These are phyloP conservation scores for Strongylocentrotus purpuratus DNA, from an alignment of 35 echinoderm and acorn worm genomes.

Conservation along the genomic window DNA sequence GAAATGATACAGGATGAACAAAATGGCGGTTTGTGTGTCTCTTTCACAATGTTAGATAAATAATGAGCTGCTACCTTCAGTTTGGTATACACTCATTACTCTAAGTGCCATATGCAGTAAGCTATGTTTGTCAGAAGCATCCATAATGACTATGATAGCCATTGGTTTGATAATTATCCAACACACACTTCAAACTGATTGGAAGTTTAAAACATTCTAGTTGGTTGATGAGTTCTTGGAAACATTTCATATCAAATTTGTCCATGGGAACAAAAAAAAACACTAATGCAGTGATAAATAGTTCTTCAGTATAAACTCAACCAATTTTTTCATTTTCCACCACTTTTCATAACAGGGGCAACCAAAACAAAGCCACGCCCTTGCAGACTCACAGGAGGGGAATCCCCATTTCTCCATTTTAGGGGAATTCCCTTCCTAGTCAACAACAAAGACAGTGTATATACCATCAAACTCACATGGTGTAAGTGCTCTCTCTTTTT, in stretches of 20 bases:
- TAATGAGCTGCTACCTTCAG: neutral
- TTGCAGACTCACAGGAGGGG: neutral
- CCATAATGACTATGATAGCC: too few species aligned
- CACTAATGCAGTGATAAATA: neutral
- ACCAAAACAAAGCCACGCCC: neutral
- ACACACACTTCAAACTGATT: neutral
- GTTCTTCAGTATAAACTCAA: neutral
- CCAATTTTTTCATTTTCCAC: neutral
- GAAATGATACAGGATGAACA: neutral
- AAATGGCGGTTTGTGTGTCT: neutral
- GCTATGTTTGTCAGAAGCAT: neutral
- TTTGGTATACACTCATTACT: neutral
- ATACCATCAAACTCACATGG: neutral
- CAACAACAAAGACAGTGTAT: neutral
- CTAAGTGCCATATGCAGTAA: neutral
- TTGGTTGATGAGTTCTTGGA: neutral
- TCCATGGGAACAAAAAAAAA: neutral
- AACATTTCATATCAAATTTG: neutral
- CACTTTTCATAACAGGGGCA: neutral
- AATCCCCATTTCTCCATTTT: neutral
- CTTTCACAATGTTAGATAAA: neutral
- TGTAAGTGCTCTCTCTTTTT: conserved; percentile 36
- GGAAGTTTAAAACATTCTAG: neutral
- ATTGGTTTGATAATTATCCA: too few species aligned
- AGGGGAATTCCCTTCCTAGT: neutral